Conservation (phyloP, 2,113 vertebrate species). For the Pica pica region DNA sequence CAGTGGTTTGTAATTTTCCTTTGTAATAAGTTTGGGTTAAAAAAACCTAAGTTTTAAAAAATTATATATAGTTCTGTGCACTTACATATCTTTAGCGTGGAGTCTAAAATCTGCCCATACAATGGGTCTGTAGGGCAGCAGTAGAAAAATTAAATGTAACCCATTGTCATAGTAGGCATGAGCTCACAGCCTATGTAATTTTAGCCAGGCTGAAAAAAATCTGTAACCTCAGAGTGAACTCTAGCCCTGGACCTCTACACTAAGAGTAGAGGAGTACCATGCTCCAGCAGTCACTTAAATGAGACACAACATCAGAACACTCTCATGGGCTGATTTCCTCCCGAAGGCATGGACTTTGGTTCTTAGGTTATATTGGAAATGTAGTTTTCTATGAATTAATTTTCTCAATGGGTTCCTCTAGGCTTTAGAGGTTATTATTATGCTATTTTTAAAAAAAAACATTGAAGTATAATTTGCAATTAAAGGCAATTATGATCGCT, state of each 20-base stretch:
- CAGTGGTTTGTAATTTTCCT: background rate
- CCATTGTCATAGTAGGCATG: background rate
- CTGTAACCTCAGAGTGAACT: conserved; percentile 12
- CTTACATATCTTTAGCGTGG: background rate
- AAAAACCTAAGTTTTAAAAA: accelerated
- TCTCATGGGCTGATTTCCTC: background rate
- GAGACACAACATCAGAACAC: background rate
- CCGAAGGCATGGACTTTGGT: background rate
- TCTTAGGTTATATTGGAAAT: background rate
- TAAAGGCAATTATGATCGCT: background rate
- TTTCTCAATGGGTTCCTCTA: background rate
- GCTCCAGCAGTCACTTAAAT: background rate
- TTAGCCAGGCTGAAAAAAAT: background rate
- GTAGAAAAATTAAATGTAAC: background rate
- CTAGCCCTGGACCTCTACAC: background rate
- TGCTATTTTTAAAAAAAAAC: background rate
- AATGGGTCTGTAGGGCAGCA: background rate
- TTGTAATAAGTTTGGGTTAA: background rate
- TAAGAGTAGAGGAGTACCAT: background rate
- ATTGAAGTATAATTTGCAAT: background rate
- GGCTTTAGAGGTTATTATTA: background rate
- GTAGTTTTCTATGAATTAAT: background rate
- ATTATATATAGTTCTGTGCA: background rate
- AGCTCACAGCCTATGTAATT: background rate
- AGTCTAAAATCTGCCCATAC: background rate